A percentile compares a stretch with the other conserved stretches of the same genome.
Evolutionary conservation across 1,140 invertebrate species (phyloP).

Genomic region (Zaprionus africanus): DNA sequence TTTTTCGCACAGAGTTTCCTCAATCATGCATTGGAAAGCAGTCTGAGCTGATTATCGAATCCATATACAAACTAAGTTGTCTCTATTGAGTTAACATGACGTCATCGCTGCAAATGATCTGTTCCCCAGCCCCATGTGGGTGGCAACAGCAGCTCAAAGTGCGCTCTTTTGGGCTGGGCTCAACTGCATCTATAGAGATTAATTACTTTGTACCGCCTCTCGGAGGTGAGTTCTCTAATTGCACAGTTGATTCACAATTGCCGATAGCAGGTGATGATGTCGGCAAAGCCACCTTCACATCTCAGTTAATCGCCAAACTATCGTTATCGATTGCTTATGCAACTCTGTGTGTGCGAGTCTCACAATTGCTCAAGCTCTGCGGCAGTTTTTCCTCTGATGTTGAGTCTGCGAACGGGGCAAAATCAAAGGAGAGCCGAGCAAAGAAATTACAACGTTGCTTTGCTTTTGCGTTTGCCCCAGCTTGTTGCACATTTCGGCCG

Average conservation of each 20-base stretch:
- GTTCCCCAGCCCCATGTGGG: background rate
- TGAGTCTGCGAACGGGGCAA: slow-evolving; percentile 19
- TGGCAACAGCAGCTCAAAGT: background rate
- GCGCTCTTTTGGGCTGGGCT: background rate
- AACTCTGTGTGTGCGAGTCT: slow-evolving; percentile 8
- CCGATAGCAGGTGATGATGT: slow-evolving; percentile 49
- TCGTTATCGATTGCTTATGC: slow-evolving; percentile 51
- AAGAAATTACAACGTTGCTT: slow-evolving; percentile 57
- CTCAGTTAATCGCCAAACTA: slow-evolving; percentile 15
- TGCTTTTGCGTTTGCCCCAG: slow-evolving; percentile 27
- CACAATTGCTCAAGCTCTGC: slow-evolving; percentile 9
- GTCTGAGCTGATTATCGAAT: slow-evolving; percentile 25
- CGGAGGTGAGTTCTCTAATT: slow-evolving; percentile 45
- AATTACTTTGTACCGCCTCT: slow-evolving; percentile 6
- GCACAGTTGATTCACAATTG: slow-evolving; percentile 32
- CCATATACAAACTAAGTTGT: slow-evolving; percentile 24
- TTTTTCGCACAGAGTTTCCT: slow-evolving; percentile 52
- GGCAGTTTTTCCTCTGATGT: slow-evolving; percentile 48
- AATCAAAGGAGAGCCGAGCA: slow-evolving; percentile 50
- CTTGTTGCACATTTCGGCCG: slow-evolving; percentile 45
- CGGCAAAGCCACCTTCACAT: slow-evolving; percentile 25
- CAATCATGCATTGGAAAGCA: slow-evolving; percentile 32
- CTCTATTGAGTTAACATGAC: background rate
- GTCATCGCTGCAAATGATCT: background rate
- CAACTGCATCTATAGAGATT: background rate